These are phyloP conservation scores for Apis laboriosa DNA, from an alignment of 1,140 invertebrate species.

Conservation along the genomic window DNA sequence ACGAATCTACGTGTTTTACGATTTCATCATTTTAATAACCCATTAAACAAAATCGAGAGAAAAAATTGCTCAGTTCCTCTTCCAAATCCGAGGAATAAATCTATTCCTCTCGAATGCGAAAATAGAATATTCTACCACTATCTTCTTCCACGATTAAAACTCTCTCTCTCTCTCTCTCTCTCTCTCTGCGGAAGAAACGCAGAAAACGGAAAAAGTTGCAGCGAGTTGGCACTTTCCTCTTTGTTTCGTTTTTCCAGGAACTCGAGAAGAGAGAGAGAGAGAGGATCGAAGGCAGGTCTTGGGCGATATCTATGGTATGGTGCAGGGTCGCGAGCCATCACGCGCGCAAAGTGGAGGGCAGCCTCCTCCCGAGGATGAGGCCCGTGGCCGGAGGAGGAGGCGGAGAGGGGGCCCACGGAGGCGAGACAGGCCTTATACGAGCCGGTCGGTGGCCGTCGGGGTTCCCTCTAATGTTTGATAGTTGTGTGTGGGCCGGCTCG, in stretches of 20 bases:
- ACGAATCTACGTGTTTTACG: no score
- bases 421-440: conserved; percentile 63
- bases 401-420: conserved; percentile 46
- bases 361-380: neutral
- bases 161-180: no score
- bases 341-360: neutral
- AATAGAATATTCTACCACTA: no score
- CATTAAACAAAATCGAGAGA: no score
- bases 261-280: neutral
- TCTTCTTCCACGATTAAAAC: no score
- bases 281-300: conserved; percentile 31
- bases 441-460: conserved; percentile 61
- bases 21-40: no score
- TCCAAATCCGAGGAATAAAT: no score
- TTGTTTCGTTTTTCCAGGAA: conserved; percentile 51
- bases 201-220: conserved; percentile 1
- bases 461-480: conserved; percentile 69
- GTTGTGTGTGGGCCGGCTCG: conserved; percentile 71
- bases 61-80: no score
- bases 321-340: conserved; percentile 20
- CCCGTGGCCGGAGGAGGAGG: conserved; percentile 23
- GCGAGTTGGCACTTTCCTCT: conserved; percentile 55
- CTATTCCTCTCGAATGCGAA: no score
- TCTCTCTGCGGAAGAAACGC: no score
- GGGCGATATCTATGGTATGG: conserved; percentile 34